Evolutionary conservation across 2,113 vertebrate genomes (phyloP).

Genomic region (Pedetes capensis): DNA sequence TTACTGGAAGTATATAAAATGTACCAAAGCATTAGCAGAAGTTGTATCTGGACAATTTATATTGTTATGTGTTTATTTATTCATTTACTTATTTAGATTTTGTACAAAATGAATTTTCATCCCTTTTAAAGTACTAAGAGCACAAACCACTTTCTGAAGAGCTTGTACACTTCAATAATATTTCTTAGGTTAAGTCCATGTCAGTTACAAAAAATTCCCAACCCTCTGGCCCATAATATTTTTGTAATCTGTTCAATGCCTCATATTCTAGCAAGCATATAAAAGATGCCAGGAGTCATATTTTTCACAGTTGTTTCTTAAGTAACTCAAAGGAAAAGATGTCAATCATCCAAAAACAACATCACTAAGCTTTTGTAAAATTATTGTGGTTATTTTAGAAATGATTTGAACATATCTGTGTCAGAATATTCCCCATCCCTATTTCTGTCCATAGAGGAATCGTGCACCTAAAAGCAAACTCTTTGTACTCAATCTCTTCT

Average conservation of each 20-base stretch:
- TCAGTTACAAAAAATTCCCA: background rate
- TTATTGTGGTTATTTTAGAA: background rate
- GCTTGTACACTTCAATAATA: background rate
- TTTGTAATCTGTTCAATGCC: background rate
- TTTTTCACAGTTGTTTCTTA: background rate
- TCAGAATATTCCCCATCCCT: background rate
- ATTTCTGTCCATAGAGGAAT: background rate
- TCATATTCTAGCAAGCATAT: background rate
- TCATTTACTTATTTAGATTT: background rate
- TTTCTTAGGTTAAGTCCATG: background rate
- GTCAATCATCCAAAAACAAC: background rate
- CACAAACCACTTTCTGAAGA: background rate
- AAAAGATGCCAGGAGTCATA: background rate
- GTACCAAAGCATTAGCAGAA: background rate
- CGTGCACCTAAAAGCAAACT: background rate
- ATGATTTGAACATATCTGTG: background rate
- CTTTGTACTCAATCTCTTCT: background rate
- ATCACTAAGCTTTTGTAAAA: background rate
- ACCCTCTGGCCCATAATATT: background rate
- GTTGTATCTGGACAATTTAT: background rate
- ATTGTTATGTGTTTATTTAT: background rate
- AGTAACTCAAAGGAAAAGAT: background rate
- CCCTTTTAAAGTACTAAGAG: background rate
- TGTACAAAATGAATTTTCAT: background rate
- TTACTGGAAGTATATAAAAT: background rate